Conservation (phyloP, 1,140 invertebrate genomes). For the Phocides pigmalion region DNA sequence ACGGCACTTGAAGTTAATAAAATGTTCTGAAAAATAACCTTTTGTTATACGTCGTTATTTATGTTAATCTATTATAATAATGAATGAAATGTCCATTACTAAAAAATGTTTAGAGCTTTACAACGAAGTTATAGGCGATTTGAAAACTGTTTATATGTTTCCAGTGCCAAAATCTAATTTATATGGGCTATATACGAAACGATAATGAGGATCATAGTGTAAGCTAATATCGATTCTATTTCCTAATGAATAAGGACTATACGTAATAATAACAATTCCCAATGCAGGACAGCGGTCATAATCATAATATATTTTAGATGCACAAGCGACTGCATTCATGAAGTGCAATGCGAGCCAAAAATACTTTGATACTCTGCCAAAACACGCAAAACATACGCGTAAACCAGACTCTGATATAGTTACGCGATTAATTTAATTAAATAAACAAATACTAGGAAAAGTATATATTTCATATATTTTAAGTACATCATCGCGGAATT, state of each 20-base stretch:
- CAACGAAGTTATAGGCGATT: neutral
- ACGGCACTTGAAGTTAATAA: too few relatives aligned
- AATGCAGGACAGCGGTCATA: constrained; percentile 43
- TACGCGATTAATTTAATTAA: constrained; percentile 48
- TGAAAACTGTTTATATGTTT: neutral
- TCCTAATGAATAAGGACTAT: constrained; percentile 19
- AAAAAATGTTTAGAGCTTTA: neutral
- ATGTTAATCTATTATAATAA: too few relatives aligned
- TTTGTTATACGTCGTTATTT: too few relatives aligned
- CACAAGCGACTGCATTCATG: constrained; percentile 70
- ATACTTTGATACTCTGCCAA: constrained; percentile 78
- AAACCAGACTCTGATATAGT: constrained; percentile 58
- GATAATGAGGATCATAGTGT: neutral
- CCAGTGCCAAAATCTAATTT: constrained; percentile 2
- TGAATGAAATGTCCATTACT: too few relatives aligned
- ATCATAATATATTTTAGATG: constrained; percentile 58
- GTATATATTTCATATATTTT: too few relatives aligned
- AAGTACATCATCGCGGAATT: too few relatives aligned
- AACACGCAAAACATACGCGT: constrained; percentile 64
- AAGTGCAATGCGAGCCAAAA: constrained; percentile 74
- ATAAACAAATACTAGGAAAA: neutral
- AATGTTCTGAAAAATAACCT: too few relatives aligned
- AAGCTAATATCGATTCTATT: constrained; percentile 8
- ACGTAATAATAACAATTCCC: constrained; percentile 24
- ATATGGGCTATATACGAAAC: neutral